Evolutionary conservation across 2,888 invertebrate genomes (phyloP).

Genomic region (Nycteola revayana): DNA sequence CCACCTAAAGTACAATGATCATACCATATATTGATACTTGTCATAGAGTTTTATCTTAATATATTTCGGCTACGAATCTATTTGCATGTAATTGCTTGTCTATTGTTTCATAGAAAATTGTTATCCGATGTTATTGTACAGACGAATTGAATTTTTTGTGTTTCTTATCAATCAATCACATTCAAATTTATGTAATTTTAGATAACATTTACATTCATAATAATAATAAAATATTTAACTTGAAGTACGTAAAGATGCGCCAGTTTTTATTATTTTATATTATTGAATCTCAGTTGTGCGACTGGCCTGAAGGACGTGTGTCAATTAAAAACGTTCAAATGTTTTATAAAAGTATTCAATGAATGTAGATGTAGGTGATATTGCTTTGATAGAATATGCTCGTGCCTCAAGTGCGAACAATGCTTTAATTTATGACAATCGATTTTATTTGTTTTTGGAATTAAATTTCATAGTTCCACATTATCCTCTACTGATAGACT

Average conservation of each 20-base stretch:
- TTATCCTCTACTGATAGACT: conserved; percentile 8
- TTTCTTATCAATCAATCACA: conserved; percentile 47
- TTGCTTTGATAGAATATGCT: conserved; percentile 53
- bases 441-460: conserved; percentile 17
- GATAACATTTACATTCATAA: conserved; percentile 60
- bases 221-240: conserved; percentile 17
- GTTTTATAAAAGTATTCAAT: conserved; percentile 48
- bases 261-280: no score
- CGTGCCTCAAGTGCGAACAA: conserved; percentile 55
- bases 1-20: conserved; percentile 69
- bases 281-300: conserved; percentile 36
- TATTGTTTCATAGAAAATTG: conserved; percentile 26
- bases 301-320: conserved; percentile 47
- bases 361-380: conserved; percentile 43
- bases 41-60: conserved; percentile 65
- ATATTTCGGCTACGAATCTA: conserved; percentile 67
- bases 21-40: conserved; percentile 61
- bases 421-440: conserved; percentile 35
- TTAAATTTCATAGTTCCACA: conserved; percentile 45
- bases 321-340: conserved; percentile 71
- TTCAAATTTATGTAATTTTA: conserved; percentile 74
- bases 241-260: conserved; percentile 31
- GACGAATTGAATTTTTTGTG: conserved; percentile 44
- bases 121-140: conserved; percentile 48
- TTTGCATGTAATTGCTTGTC: conserved; percentile 54